These are phyloP conservation scores for Drosophila paramelanica DNA, from an alignment of 2,888 invertebrate genomes.

Conservation along the genomic window DNA sequence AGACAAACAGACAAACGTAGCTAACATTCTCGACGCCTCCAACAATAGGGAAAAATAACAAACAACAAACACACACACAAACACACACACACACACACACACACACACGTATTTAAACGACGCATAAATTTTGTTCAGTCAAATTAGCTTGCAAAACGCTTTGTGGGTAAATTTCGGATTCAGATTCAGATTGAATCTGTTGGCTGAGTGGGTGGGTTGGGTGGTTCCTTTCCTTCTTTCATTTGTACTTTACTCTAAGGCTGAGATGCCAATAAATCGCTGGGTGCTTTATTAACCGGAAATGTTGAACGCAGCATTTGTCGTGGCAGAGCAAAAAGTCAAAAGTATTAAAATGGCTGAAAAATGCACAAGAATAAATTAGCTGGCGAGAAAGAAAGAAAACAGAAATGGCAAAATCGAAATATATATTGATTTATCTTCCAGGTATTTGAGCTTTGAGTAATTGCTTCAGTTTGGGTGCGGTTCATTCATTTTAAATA, in stretches of 20 bases:
- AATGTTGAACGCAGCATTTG: conserved; percentile 29
- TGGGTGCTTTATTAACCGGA: conserved; percentile 35
- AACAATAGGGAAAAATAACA: conserved; percentile 16
- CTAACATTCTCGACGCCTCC: conserved; percentile 38
- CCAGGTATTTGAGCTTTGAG: not conserved
- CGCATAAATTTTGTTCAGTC: conserved; percentile 73
- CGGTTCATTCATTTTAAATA: no score
- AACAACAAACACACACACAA: conserved; percentile 2
- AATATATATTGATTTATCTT: not conserved
- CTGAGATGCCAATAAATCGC: conserved; percentile 14
- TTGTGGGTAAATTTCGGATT: conserved; percentile 28
- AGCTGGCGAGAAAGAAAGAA: not conserved
- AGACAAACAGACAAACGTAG: conserved; percentile 14
- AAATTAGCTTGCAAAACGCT: conserved; percentile 65
- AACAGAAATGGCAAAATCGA: not conserved
- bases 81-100: not conserved
- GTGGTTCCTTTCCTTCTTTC: not conserved
- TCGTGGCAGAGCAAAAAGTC: conserved; percentile 16
- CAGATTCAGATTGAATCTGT: conserved; percentile 21
- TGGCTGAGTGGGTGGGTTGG: conserved; percentile 3
- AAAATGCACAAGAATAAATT: conserved; percentile 1
- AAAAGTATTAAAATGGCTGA: conserved; percentile 1
- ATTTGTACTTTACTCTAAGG: conserved; percentile 4
- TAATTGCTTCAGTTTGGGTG: no score
- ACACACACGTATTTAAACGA: conserved; percentile 35